Percentiles rank a stretch among this genome's conserved stretches.
These are phyloP conservation scores for Sciaenops ocellatus DNA, from an alignment of 2,797 vertebrate species.

Conservation along the genomic window DNA sequence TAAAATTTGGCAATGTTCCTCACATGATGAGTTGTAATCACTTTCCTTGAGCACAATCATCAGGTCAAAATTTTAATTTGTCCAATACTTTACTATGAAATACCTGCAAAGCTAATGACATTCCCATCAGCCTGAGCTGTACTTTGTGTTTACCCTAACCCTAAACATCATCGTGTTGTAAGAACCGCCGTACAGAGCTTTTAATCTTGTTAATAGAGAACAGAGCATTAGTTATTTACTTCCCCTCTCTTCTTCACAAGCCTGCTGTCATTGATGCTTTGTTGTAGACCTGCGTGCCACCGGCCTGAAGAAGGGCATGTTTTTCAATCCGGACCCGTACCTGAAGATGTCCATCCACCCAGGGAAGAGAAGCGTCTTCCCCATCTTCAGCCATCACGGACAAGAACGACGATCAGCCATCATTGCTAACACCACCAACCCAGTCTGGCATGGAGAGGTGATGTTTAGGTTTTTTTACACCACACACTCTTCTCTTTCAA, in stretches of 20 bases:
- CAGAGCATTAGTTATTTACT: background rate
- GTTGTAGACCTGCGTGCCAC: constrained; percentile 92
- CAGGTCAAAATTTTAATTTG: too few relatives aligned
- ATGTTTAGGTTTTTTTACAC: constrained; percentile 14
- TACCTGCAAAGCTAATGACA: too few relatives aligned
- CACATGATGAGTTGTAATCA: background rate
- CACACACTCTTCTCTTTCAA: background rate
- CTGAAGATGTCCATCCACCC: constrained; percentile 99
- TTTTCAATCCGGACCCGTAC: constrained; percentile 99
- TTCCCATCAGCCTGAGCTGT: too few relatives aligned
- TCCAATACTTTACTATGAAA: too few relatives aligned
- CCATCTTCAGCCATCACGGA: constrained; percentile 95
- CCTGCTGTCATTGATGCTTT: background rate
- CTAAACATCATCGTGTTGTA: background rate
- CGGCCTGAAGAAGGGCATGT: constrained; percentile 99
- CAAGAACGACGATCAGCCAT: constrained; percentile 96
- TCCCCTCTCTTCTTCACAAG: background rate
- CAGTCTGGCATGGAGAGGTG: constrained; percentile 97
- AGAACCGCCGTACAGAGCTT: background rate
- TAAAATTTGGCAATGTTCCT: background rate
- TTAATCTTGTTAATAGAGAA: background rate
- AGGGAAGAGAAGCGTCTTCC: constrained; percentile 96
- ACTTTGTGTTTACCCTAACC: background rate
- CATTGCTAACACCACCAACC: constrained; percentile 97
- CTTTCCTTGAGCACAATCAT: background rate